These are phyloP conservation scores for Omphaloscelis lunosa DNA, from an alignment of 2,888 invertebrate genomes.

Conservation along the genomic window DNA sequence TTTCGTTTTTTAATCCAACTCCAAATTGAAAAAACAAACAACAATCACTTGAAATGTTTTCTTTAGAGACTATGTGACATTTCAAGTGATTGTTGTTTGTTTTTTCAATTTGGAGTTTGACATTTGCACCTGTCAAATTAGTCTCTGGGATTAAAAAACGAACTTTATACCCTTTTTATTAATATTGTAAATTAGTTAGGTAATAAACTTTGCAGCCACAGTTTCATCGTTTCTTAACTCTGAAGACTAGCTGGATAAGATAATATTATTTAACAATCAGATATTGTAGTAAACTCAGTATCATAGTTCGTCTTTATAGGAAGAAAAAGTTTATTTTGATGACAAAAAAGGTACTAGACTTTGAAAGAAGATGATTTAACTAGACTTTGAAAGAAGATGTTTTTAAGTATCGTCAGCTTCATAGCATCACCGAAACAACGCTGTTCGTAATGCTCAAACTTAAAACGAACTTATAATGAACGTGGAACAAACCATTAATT, in stretches of 20 bases:
- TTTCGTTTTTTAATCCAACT: no score
- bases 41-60: no score
- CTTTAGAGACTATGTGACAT: no score
- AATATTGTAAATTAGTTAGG: no score
- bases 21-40: no score
- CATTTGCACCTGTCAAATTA: no score
- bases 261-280: background rate
- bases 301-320: background rate
- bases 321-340: background rate
- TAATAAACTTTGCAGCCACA: background rate
- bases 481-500: conserved; percentile 3
- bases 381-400: background rate
- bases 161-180: no score
- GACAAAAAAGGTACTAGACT: background rate
- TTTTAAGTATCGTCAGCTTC: background rate
- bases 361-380: background rate
- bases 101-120: no score
- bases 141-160: no score
- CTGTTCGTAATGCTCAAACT: background rate
- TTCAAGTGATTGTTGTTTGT: no score
- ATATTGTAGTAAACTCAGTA: background rate
- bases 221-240: background rate
- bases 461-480: background rate
- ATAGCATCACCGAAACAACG: background rate
- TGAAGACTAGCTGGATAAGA: background rate